Base-by-base conservation (phyloP, 1,140 invertebrate species). In the Orussus abietinus region DNA sequence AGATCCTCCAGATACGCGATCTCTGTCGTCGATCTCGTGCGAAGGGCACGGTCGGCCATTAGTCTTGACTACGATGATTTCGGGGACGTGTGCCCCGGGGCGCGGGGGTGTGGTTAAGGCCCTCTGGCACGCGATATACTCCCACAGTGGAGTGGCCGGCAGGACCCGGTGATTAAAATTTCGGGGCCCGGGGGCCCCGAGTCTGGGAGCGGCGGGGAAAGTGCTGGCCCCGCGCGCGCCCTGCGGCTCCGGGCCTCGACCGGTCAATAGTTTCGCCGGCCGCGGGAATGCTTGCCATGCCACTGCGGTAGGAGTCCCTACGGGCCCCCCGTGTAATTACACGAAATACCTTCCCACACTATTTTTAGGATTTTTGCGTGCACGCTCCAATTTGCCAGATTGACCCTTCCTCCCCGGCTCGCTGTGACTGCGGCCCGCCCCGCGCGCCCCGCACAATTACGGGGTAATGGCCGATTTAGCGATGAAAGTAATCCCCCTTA, bases 101-200 rank as follows among this genome's bases (percentile, higher is more conserved):
- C n/a, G n/a, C n/a, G 30, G 21, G 38, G 38, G 22, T 30, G 22
- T 30, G 20, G 18, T 32, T 33, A 32, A 19, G 29, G 14, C 28
- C 22, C 38, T n/a, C 12, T 30, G 38, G 38, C 39, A 42, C 39
- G 39, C 39, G 39, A 42, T 42, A n/a, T n/a, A 32, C 39, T 37
- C 35, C 35, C 18, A 37, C 35, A 37, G 35, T 25, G 6, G 10
- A 37, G 4, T 37, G 21, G 6, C 5, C 14, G n/a, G 6, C n/a
- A 25, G n/a, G n/a, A n/a, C n/a, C 34, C 38, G 35, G 51, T 59
- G 51, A 59, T 59, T 59, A 56, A 59, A 59, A 59, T 53, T 40
- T 38, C n/a, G n/a, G 22, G 31, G 51, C 47, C 52, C 20, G 9
- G 17, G 45, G 43, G 38, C 29, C 48, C 26, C 28, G 35, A 38